Evolutionary conservation across 2,797 vertebrate species (phyloP).

Genomic region (Galago senegalensis): DNA sequence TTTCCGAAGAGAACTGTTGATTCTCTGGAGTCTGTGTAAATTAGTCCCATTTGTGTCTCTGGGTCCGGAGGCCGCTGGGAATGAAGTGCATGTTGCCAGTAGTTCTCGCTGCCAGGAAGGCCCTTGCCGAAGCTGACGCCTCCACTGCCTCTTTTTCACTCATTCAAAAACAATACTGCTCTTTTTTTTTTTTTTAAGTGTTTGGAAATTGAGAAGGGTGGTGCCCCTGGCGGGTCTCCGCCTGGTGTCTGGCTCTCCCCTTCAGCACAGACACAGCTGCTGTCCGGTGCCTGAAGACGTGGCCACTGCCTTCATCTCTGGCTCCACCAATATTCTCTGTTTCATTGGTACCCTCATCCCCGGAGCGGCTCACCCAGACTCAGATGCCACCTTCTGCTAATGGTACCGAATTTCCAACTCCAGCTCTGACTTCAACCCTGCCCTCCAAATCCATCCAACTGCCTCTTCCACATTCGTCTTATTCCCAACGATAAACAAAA

Average conservation of each 20-base stretch:
- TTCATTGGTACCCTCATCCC: not conserved
- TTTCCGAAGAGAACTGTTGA: constrained; percentile 27
- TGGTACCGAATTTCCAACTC: not conserved
- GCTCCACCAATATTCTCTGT: not conserved
- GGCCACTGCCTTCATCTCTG: not conserved
- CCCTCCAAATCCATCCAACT: not conserved
- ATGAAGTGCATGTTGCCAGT: not conserved
- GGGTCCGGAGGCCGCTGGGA: not conserved
- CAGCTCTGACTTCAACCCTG: not conserved
- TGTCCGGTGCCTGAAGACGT: not conserved
- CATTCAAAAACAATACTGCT: not conserved
- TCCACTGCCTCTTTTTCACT: not conserved
- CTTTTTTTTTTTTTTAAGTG: not conserved
- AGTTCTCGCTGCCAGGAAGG: not conserved
- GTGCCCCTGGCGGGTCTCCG: not conserved
- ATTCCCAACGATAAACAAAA: not conserved
- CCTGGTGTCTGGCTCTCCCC: not conserved
- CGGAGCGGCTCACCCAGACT: not conserved
- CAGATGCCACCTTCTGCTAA: not conserved
- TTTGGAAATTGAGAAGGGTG: not conserved
- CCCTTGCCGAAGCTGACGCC: not conserved
- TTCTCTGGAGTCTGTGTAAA: not conserved
- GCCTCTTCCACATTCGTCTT: not conserved
- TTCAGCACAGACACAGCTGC: not conserved
- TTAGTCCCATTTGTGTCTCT: not conserved